Conservation (phyloP, 2,888 invertebrate genomes). For the Acanthosoma haemorrhoidale region DNA sequence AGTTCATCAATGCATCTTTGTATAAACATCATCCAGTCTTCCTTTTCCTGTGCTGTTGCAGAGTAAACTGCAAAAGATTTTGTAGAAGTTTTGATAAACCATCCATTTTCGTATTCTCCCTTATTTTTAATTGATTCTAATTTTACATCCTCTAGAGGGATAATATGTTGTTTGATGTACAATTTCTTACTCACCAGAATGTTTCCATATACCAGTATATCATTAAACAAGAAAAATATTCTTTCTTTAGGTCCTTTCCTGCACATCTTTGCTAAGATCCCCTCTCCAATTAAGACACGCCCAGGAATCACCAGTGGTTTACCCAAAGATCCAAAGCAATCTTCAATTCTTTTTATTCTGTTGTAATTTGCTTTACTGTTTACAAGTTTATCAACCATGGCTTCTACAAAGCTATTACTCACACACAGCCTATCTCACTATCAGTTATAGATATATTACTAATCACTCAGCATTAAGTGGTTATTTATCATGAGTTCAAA, state of each 20-base stretch:
- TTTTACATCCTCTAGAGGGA: neutral
- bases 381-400: conserved; percentile 5
- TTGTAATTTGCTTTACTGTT: conserved; percentile 1
- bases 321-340: neutral
- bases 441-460: too few species aligned
- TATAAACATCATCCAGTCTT: conserved; percentile 1
- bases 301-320: neutral
- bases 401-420: too few species aligned
- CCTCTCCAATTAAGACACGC: neutral
- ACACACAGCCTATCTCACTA: too few species aligned
- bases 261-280: neutral
- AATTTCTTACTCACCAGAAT: neutral
- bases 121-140: neutral
- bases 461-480: too few species aligned
- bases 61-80: neutral
- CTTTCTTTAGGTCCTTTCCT: neutral
- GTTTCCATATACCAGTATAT: conserved; percentile 1
- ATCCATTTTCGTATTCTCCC: neutral
- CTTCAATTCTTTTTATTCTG: conserved; percentile 5
- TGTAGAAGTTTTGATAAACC: neutral
- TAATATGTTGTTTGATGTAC: conserved; percentile 1
- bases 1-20: neutral
- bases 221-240: conserved; percentile 9
- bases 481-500: too few species aligned
- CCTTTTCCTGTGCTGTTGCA: neutral